phyloP scores from a whole-genome alignment of 2,888 invertebrate genomes.

The Cosmorhoe ocellata region DNA sequence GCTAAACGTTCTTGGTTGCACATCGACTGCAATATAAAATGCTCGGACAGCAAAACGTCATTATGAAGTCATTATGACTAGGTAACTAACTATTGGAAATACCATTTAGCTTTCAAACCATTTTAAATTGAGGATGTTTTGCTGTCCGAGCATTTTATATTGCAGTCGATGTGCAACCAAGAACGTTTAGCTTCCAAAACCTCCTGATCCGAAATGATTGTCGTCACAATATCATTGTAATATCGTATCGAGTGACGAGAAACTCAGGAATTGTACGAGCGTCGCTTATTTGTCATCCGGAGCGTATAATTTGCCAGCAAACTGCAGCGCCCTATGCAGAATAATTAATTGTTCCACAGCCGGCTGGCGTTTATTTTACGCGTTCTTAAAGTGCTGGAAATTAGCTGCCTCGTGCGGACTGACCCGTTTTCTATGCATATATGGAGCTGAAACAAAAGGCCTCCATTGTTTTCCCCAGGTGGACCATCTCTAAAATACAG shows the following conservation, averaged over 20 bases:
- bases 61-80: too few relatives aligned
- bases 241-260: conserved; percentile 10
- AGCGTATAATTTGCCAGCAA: conserved; percentile 18
- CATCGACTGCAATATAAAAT: too few relatives aligned
- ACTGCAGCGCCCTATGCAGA: conserved; percentile 24
- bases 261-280: conserved; percentile 1
- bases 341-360: conserved; percentile 28
- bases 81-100: too few relatives aligned
- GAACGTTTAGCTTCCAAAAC: background rate
- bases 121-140: too few relatives aligned
- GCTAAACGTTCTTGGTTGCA: too few relatives aligned
- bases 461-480: background rate
- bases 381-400: conserved; percentile 20
- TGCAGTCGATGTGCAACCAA: too few relatives aligned
- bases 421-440: conserved; percentile 2
- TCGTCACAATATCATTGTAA: background rate
- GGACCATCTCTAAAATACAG: background rate
- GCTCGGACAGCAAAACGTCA: too few relatives aligned
- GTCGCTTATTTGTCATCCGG: conserved; percentile 23
- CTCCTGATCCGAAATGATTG: too few relatives aligned
- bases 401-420: conserved; percentile 13
- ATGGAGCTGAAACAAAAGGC: background rate
- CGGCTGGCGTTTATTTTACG: conserved; percentile 22
- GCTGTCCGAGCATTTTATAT: too few relatives aligned
- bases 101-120: too few relatives aligned